Conservation (phyloP, 1,140 invertebrate genomes). For the Drosophila navojoa region DNA sequence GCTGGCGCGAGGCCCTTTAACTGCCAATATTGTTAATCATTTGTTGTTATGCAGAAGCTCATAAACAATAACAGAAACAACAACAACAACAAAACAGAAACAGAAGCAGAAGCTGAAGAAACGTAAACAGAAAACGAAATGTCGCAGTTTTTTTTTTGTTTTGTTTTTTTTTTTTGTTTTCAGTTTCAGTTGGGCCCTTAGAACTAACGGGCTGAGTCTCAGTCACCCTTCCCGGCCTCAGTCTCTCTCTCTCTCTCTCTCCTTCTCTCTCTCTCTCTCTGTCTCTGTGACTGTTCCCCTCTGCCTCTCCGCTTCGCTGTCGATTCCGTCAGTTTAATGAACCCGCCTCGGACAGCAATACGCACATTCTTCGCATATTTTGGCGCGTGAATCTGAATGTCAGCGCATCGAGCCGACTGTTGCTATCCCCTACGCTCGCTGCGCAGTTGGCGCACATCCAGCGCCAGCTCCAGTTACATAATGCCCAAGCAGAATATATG, state of each 20-base stretch:
- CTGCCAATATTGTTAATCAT: slow-evolving; percentile 16
- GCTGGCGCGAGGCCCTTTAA: slow-evolving; percentile 4
- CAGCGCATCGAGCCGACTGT: slow-evolving; percentile 22
- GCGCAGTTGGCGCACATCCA: neutral
- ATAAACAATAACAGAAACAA: slow-evolving; percentile 5
- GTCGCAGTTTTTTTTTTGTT: slow-evolving; percentile 54
- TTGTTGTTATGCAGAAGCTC: slow-evolving; percentile 36
- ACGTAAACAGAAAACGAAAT: slow-evolving; percentile 49
- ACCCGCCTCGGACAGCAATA: slow-evolving; percentile 33
- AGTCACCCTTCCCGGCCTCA: no score
- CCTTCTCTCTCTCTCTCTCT: neutral
- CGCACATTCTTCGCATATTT: slow-evolving; percentile 71
- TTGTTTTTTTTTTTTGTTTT: slow-evolving; percentile 56
- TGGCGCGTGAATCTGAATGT: slow-evolving; percentile 15
- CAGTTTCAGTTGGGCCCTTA: slow-evolving; percentile 60
- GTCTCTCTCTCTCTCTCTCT: neutral
- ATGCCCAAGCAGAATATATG: slow-evolving; percentile 43
- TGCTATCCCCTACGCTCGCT: slow-evolving; percentile 1
- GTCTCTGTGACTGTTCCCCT: neutral
- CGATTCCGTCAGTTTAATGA: slow-evolving; percentile 53
- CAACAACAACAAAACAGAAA: neutral
- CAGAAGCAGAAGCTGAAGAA: slow-evolving; percentile 1
- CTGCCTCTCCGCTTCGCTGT: neutral
- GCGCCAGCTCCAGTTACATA: slow-evolving; percentile 51
- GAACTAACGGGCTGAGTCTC: slow-evolving; percentile 6